Base-by-base conservation (phyloP, 2,113 vertebrate species). In the Ascaphus truei region DNA sequence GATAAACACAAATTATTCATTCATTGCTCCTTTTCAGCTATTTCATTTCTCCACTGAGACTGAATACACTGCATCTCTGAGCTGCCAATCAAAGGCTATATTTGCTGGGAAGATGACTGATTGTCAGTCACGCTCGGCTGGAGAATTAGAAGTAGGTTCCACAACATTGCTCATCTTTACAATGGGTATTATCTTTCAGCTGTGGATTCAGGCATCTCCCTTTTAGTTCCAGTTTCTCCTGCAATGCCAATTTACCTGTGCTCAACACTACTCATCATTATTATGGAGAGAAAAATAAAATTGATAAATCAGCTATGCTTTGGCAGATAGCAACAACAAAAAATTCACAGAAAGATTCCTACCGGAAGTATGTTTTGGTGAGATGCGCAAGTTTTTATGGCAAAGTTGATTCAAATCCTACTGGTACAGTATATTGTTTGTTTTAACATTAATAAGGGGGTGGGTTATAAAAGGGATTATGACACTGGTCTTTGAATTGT, bases 241-340 rank as follows among this genome's bases (percentile, higher is more conserved):
- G 55, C 66, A 59, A 56, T 37, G 41, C 29, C 45, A 59, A 68
- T 68, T 59, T 68, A 68, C 66, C 66, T 68, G 55, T 68, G 55
- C 43, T 59, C 55, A 68, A 59, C 59, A 31, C 20, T 30, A 33
- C 15, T 41, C 4, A n/a, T n/a, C n/a, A n/a, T n/a, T n/a, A n/a
- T n/a, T n/a, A n/a, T n/a, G n/a, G n/a, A n/a, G n/a, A n/a, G n/a
- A n/a, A n/a, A n/a, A n/a, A n/a, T n/a, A n/a, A n/a, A n/a, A n/a
- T n/a, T n/a, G n/a, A n/a, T n/a, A n/a, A n/a, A n/a, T n/a, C n/a
- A n/a, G n/a, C n/a, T n/a, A n/a, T n/a, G n/a, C n/a, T n/a, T n/a
- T n/a, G n/a, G n/a, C n/a, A n/a, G n/a, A n/a, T n/a, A n/a, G n/a
- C n/a, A n/a, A n/a, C n/a, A n/a, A n/a, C n/a, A n/a, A n/a, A n/a